phyloP scores from a whole-genome alignment of 2,113 vertebrate genomes.

The Aegotheles bennettii region DNA sequence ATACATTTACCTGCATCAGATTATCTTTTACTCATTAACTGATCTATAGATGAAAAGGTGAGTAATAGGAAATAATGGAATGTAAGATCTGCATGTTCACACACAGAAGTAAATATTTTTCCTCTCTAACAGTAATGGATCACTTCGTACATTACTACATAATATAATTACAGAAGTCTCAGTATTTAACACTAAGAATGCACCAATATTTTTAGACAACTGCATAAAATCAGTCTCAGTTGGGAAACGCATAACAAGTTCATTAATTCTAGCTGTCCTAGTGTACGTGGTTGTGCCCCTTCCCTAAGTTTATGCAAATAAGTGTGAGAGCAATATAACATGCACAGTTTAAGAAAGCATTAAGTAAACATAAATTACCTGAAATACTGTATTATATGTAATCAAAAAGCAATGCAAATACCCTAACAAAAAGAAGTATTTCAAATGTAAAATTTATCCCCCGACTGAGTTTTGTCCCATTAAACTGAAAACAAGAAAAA shows the following conservation, averaged over 20 bases:
- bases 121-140: neutral
- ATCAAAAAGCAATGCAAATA: neutral
- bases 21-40: neutral
- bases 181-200: neutral
- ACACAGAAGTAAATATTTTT: neutral
- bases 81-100: neutral
- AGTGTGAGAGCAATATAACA: neutral
- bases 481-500: neutral
- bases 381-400: neutral
- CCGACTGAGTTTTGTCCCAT: neutral
- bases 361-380: neutral
- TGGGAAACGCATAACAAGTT: neutral
- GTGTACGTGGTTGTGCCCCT: rapidly evolving
- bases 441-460: neutral
- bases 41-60: neutral
- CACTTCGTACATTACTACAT: neutral
- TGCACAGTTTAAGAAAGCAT: rapidly evolving
- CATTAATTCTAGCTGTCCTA: neutral
- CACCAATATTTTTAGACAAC: neutral
- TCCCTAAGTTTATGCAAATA: neutral
- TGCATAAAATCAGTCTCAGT: neutral
- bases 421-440: neutral
- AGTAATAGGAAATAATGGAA: neutral
- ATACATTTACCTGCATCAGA: neutral
- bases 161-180: neutral